These are phyloP conservation scores for Anthophora plumipes DNA, from an alignment of 2,888 invertebrate species.

Conservation along the genomic window DNA sequence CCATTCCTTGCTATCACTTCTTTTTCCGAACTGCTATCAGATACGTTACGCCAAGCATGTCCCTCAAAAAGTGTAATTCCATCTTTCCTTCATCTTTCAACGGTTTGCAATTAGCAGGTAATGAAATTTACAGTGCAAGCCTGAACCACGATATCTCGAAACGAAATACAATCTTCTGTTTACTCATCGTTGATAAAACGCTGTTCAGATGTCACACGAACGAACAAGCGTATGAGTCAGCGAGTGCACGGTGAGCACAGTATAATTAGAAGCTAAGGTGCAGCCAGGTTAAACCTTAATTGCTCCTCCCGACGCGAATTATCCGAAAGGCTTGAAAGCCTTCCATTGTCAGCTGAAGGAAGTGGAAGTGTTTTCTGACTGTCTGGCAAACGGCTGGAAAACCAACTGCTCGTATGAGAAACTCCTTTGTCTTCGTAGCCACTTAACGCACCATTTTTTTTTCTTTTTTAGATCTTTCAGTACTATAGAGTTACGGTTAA, in stretches of 20 bases:
- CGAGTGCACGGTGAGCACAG: slow-evolving; percentile 34
- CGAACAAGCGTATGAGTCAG: neutral
- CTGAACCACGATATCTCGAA: slow-evolving; percentile 29
- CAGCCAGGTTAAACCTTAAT: slow-evolving; percentile 61
- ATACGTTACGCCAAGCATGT: slow-evolving; percentile 41
- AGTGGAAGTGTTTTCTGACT: slow-evolving; percentile 61
- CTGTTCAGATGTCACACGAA: slow-evolving; percentile 8
- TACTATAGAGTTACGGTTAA: slow-evolving; percentile 22
- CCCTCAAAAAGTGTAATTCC: slow-evolving; percentile 9
- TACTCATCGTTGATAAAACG: slow-evolving; percentile 27
- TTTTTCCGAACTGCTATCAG: slow-evolving; percentile 22
- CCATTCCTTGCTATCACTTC: slow-evolving; percentile 7
- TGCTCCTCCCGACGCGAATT: slow-evolving; percentile 62
- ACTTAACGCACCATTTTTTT: slow-evolving; percentile 43
- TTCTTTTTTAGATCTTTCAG: no score
- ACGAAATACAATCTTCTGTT: slow-evolving; percentile 35
- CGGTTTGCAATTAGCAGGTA: slow-evolving; percentile 47
- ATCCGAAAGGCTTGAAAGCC: slow-evolving; percentile 62
- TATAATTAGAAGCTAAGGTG: slow-evolving; percentile 65
- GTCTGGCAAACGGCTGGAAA: slow-evolving; percentile 56
- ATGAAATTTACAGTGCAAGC: slow-evolving; percentile 38
- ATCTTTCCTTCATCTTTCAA: slow-evolving; percentile 33
- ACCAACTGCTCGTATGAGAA: slow-evolving; percentile 52
- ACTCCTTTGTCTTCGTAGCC: slow-evolving; percentile 54
- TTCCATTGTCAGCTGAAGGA: slow-evolving; percentile 67